A percentile compares a stretch with the other conserved stretches of the same genome.
phyloP scores from a whole-genome alignment of 2,797 vertebrate genomes.

The Acanthurus leucopareius region DNA sequence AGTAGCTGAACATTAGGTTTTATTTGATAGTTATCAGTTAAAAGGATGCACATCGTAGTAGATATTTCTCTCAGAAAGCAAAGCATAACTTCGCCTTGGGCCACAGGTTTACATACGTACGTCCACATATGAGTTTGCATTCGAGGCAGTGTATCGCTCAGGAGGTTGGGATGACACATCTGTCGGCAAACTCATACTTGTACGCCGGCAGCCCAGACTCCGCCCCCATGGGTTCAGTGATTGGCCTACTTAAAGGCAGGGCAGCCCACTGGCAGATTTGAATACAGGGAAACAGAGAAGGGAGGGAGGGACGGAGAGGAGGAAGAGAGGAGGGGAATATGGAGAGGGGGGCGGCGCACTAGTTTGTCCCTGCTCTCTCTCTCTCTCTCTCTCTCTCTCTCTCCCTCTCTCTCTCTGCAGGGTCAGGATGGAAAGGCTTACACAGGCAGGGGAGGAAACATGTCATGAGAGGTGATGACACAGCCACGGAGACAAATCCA shows the following conservation, averaged over 20 bases:
- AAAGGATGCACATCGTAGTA: background rate
- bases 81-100: background rate
- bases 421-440: constrained; percentile 85
- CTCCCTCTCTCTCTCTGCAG: constrained; percentile 76
- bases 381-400: constrained; percentile 73
- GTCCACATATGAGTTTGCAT: constrained; percentile 8
- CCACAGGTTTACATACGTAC: no score
- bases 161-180: constrained; percentile 31
- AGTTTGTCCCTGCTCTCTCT: constrained; percentile 65
- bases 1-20: no score
- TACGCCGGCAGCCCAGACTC: constrained; percentile 65
- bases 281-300: constrained; percentile 84
- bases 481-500: constrained; percentile 78
- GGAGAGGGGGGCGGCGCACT: constrained; percentile 73
- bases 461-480: constrained; percentile 84
- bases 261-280: constrained; percentile 85
- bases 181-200: constrained; percentile 31
- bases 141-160: background rate
- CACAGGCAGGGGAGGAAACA: constrained; percentile 79
- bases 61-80: background rate
- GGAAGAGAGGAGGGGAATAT: constrained; percentile 58
- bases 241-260: constrained; percentile 78
- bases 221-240: constrained; percentile 87
- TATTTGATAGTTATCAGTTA: no score
- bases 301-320: constrained; percentile 39